Evolutionary conservation across 2,888 invertebrate species (phyloP).

Genomic region (Operophtera brumata): DNA sequence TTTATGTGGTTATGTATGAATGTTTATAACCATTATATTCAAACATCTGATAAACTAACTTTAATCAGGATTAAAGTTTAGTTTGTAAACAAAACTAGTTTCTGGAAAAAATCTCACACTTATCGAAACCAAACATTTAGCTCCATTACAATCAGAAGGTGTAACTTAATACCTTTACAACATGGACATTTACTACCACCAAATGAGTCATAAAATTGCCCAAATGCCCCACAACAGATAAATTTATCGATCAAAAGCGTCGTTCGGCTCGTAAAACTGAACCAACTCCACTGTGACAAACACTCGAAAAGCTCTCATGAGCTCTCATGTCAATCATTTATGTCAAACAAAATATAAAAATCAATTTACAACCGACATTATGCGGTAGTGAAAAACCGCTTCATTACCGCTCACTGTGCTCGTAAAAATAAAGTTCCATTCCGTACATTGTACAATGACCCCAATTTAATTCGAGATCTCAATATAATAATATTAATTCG

Average conservation of each 20-base stretch:
- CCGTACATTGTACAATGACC: slow-evolving; percentile 52
- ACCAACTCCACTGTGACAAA: slow-evolving; percentile 26
- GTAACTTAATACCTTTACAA: slow-evolving; percentile 55
- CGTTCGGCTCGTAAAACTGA: slow-evolving; percentile 64
- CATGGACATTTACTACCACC: slow-evolving; percentile 64
- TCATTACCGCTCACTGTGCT: slow-evolving; percentile 68
- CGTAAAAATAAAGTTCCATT: slow-evolving; percentile 58
- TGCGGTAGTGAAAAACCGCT: slow-evolving; percentile 66
- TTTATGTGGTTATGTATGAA: no score
- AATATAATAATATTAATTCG: slow-evolving; percentile 74
- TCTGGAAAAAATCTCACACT: neutral
- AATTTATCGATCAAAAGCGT: slow-evolving; percentile 67
- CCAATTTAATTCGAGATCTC: slow-evolving; percentile 61
- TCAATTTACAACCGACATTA: slow-evolving; percentile 71
- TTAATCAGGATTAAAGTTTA: no score
- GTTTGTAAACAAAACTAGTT: no score
- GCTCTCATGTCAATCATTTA: slow-evolving; percentile 76
- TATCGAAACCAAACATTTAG: slow-evolving; percentile 26
- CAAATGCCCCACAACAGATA: slow-evolving; percentile 74
- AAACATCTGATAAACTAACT: no score
- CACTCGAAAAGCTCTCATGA: slow-evolving; percentile 52
- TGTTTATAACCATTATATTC: no score
- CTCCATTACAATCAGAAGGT: slow-evolving; percentile 47
- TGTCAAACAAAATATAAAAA: slow-evolving; percentile 81
- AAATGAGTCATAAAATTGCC: slow-evolving; percentile 78